Evolutionary conservation across 2,113 vertebrate species (phyloP).

Genomic region (Thamnaconus septentrionalis): DNA sequence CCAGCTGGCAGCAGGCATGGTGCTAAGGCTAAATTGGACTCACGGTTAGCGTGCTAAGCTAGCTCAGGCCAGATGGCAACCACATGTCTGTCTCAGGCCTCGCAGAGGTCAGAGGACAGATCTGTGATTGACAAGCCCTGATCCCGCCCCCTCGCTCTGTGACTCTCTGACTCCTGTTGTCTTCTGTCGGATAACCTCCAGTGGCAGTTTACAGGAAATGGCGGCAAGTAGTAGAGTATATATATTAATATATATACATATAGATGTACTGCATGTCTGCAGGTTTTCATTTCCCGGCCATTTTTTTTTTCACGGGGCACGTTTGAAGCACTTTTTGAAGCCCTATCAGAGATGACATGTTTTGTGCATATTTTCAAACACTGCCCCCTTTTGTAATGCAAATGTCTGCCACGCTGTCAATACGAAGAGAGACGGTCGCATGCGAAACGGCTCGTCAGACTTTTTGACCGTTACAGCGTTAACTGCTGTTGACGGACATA

Average conservation of each 20-base stretch:
- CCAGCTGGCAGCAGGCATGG: background rate
- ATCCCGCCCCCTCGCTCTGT: background rate
- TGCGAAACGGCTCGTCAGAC: slow-evolving; percentile 27
- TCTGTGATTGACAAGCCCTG: slow-evolving; percentile 26
- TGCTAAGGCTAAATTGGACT: slow-evolving; percentile 45
- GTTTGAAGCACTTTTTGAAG: slow-evolving; percentile 66
- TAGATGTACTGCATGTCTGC: too few species aligned
- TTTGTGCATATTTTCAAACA: slow-evolving; percentile 66
- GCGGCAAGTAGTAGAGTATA: background rate
- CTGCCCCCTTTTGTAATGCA: slow-evolving; percentile 66
- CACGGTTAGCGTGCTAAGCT: slow-evolving; percentile 14
- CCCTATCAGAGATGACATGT: slow-evolving; percentile 70
- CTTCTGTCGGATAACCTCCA: slow-evolving; percentile 44
- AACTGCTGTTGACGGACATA: slow-evolving; percentile 70
- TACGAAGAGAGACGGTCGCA: slow-evolving; percentile 45
- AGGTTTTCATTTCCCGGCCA: slow-evolving; percentile 40
- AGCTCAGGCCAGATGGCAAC: slow-evolving; percentile 49
- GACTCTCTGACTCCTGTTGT: slow-evolving; percentile 1
- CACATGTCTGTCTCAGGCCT: slow-evolving; percentile 54
- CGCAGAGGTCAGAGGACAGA: slow-evolving; percentile 56
- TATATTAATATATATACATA: too few species aligned
- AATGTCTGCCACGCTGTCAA: slow-evolving; percentile 56
- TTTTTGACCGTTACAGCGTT: slow-evolving; percentile 72
- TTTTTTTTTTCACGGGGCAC: slow-evolving; percentile 41
- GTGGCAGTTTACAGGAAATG: slow-evolving; percentile 45